Percentiles rank a stretch among this genome's conserved stretches.
Conservation (phyloP, 2,888 invertebrate genomes). For the Conops quadrifasciatus region DNA sequence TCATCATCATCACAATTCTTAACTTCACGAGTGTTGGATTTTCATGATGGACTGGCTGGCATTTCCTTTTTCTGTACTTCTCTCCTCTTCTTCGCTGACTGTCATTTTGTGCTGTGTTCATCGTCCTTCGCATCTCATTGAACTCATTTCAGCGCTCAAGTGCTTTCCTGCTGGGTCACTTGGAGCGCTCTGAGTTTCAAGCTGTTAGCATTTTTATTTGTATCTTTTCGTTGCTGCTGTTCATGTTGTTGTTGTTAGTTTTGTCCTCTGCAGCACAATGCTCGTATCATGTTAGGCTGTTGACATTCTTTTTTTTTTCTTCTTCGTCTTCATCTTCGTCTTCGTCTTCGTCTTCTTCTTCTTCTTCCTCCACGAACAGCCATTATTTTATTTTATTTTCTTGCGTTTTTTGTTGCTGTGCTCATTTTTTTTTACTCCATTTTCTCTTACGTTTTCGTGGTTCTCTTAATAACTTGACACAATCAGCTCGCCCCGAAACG, state of each 20-base stretch:
- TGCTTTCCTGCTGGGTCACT: conserved; percentile 16
- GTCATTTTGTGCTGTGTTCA: conserved; percentile 48
- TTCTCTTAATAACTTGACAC: conserved; percentile 7
- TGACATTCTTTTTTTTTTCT: not conserved
- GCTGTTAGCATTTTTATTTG: conserved; percentile 22
- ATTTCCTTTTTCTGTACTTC: not conserved
- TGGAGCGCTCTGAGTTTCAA: not conserved
- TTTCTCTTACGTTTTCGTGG: conserved; percentile 1
- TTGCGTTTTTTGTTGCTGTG: too few relatives aligned
- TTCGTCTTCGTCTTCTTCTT: not conserved
- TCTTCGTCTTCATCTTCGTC: not conserved
- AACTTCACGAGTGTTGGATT: not conserved
- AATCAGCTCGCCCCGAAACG: not conserved
- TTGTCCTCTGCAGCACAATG: not conserved
- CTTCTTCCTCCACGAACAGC: too few relatives aligned
- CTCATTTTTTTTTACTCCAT: too few relatives aligned
- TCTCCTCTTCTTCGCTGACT: conserved; percentile 46
- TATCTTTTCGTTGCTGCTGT: conserved; percentile 9
- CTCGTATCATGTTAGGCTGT: not conserved
- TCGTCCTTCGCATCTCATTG: conserved; percentile 58
- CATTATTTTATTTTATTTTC: too few relatives aligned
- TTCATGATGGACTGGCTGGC: not conserved
- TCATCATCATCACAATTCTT: not conserved
- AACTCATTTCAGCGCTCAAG: conserved; percentile 45
- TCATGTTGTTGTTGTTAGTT: not conserved